Percentiles rank a stretch among this genome's conserved stretches.
Conservation (phyloP, 2,113 vertebrate genomes). For the Pseudolaguvia tuberculata region DNA sequence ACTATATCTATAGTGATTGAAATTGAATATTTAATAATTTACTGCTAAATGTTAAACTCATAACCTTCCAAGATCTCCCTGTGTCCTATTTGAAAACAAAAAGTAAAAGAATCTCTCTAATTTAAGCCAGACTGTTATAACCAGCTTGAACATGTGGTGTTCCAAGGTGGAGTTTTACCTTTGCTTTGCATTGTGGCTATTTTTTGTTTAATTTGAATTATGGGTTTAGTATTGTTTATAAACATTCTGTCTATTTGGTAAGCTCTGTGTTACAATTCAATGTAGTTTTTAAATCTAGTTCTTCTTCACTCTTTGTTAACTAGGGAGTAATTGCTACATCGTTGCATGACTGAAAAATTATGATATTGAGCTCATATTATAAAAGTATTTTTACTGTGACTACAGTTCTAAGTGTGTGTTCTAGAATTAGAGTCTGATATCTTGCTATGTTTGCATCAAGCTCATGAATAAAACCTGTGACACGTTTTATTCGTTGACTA, state of each 20-base stretch:
- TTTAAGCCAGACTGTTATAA: not conserved
- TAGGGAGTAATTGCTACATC: too few species aligned
- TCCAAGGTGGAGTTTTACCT: not conserved
- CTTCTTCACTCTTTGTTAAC: not conserved
- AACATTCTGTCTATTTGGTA: too few species aligned
- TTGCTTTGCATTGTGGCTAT: not conserved
- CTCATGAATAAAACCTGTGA: not conserved
- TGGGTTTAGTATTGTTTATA: not conserved
- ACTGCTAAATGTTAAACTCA: too few species aligned
- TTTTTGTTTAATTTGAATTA: not conserved
- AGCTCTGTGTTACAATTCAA: too few species aligned
- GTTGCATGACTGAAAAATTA: not conserved
- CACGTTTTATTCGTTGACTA: not conserved
- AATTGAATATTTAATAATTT: too few species aligned
- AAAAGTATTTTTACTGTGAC: not conserved
- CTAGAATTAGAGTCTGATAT: not conserved
- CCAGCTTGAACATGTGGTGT: not conserved
- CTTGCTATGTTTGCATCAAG: not conserved
- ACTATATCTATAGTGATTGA: too few species aligned
- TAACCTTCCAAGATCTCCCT: too few species aligned
- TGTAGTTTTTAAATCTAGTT: too few species aligned
- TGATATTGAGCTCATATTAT: not conserved
- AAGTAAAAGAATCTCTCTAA: not conserved
- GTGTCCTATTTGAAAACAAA: too few species aligned
- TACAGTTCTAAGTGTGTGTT: not conserved